phyloP scores from a whole-genome alignment of 2,797 vertebrate genomes.

The Diceros bicornis region DNA sequence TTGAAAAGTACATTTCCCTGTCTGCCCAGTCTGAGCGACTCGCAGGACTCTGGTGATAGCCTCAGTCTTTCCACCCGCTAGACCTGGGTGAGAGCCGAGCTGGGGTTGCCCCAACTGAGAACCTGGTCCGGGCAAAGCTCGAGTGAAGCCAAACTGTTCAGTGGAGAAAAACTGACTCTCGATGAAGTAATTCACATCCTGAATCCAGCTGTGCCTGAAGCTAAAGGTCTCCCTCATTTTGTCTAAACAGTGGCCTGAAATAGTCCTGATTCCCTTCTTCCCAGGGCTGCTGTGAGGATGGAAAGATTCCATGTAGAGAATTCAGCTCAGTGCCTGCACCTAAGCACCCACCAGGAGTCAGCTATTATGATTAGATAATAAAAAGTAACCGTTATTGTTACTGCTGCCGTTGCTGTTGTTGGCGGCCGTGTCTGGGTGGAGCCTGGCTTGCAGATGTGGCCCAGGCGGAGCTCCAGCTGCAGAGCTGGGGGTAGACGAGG shows the following conservation, averaged over 20 bases:
- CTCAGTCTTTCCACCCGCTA: neutral
- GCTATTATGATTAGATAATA: neutral
- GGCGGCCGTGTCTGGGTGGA: neutral
- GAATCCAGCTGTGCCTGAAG: neutral
- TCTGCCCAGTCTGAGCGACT: neutral
- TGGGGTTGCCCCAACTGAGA: neutral
- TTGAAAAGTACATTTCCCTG: neutral
- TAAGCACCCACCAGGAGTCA: neutral
- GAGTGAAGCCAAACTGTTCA: neutral
- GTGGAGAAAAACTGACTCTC: neutral
- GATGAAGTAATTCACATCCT: neutral
- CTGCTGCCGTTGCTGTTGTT: neutral
- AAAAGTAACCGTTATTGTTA: neutral
- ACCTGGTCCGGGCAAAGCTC: fast-evolving
- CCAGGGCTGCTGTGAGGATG: neutral
- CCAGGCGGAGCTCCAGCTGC: constrained; percentile 73
- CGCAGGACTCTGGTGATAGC: neutral
- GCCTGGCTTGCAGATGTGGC: constrained; percentile 40
- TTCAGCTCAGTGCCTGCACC: neutral
- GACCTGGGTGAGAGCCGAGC: neutral
- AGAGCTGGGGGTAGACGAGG: neutral
- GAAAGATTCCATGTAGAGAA: neutral
- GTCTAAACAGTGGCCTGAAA: neutral
- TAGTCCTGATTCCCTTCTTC: neutral
- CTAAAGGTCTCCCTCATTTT: neutral